Conservation (phyloP, 1,140 invertebrate species). For the Episyrphus balteatus region DNA sequence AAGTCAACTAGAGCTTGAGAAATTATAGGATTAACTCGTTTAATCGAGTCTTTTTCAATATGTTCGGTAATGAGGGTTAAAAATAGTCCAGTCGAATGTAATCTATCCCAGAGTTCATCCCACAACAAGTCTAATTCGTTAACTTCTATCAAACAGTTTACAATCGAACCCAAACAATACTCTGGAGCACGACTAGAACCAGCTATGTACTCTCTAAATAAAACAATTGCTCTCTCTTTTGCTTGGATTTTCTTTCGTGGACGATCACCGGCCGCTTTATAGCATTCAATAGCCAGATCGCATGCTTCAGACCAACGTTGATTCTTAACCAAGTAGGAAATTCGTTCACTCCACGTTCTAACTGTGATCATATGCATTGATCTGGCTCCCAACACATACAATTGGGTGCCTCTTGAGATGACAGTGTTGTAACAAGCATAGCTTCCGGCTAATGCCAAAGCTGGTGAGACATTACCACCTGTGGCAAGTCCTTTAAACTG, state of each 20-base stretch:
- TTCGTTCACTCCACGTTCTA: constrained; percentile 69
- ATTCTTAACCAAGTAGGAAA: constrained; percentile 57
- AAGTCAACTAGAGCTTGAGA: constrained; percentile 55
- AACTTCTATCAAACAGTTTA: constrained; percentile 30
- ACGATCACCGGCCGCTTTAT: constrained; percentile 24
- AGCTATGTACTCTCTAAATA: constrained; percentile 31
- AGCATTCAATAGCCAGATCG: constrained; percentile 38
- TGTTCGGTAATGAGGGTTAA: constrained; percentile 39
- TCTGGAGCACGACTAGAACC: constrained; percentile 26
- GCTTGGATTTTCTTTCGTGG: constrained; percentile 27
- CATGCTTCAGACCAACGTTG: constrained; percentile 51
- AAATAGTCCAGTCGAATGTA: constrained; percentile 30
- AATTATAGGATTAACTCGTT: constrained; percentile 46
- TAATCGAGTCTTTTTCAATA: constrained; percentile 36
- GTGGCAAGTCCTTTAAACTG: constrained; percentile 84
- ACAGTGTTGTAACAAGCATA: constrained; percentile 85
- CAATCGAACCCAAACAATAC: constrained; percentile 28
- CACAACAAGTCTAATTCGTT: constrained; percentile 34
- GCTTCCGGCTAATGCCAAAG: constrained; percentile 55
- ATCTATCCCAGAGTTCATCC: constrained; percentile 39
- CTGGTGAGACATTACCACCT: constrained; percentile 49
- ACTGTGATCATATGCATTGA: constrained; percentile 70
- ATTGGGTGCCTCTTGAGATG: constrained; percentile 64
- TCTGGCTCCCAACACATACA: constrained; percentile 75
- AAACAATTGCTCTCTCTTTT: constrained; percentile 29